Conservation (phyloP, 2,113 vertebrate species). For the Todiramphus saurophagus region DNA sequence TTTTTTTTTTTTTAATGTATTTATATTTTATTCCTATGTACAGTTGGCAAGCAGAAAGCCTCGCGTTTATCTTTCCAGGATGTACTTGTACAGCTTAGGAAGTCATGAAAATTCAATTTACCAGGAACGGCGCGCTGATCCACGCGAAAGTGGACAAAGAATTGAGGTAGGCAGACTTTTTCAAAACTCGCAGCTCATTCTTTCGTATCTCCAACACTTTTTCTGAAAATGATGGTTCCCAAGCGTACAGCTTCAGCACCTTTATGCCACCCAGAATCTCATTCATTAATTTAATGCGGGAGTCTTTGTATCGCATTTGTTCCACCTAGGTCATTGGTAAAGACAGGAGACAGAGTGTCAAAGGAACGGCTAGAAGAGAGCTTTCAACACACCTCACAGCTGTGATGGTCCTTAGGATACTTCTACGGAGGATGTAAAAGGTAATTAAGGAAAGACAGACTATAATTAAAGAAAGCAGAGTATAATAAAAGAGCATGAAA, state of each 20-base stretch:
- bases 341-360: background rate
- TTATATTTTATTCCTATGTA: background rate
- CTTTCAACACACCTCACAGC: background rate
- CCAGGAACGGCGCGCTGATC: conserved; percentile 91
- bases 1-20: background rate
- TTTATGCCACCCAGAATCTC: conserved; percentile 96
- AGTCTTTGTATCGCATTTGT: conserved; percentile 92
- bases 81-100: background rate
- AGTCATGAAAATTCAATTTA: conserved; percentile 48
- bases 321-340: conserved; percentile 75
- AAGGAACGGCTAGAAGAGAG: background rate
- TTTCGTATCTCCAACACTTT: conserved; percentile 85
- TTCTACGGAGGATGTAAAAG: background rate
- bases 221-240: conserved; percentile 89
- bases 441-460: background rate
- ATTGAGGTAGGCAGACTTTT: conserved; percentile 84
- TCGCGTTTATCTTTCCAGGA: background rate
- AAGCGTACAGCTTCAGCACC: conserved; percentile 95
- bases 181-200: conserved; percentile 85
- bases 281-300: conserved; percentile 92
- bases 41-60: background rate
- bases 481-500: background rate
- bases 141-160: conserved; percentile 87
- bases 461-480: background rate
- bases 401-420: background rate